These are phyloP conservation scores for Neoniphon sammara DNA, from an alignment of 2,797 vertebrate species.

Conservation along the genomic window DNA sequence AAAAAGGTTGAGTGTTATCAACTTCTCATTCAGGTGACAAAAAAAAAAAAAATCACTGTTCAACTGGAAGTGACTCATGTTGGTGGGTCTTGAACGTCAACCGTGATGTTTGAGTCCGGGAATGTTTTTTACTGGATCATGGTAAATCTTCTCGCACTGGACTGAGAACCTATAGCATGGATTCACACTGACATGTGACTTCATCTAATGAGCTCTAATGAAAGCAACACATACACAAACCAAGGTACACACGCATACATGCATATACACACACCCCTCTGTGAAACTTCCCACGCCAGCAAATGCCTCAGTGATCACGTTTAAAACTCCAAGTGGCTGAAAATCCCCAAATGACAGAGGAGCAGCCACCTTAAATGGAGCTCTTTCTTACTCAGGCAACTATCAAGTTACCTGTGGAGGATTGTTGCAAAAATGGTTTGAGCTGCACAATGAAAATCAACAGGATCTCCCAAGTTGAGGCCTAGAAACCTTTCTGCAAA, in stretches of 20 bases:
- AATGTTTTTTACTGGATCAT: conserved; percentile 30
- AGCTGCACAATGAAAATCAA: not conserved
- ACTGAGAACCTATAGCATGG: conserved; percentile 8
- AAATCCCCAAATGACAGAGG: conserved; percentile 27
- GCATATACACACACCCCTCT: conserved; percentile 6
- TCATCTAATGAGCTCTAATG: not conserved
- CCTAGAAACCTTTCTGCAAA: not conserved
- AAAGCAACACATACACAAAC: not conserved
- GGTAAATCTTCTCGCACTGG: conserved; percentile 36
- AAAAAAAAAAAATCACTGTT: not conserved
- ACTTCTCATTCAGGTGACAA: conserved; percentile 54
- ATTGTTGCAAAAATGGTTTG: not conserved
- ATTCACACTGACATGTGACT: conserved; percentile 37
- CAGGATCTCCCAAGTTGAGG: not conserved
- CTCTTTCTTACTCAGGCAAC: not conserved
- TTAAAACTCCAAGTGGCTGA: conserved; percentile 24
- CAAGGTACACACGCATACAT: not conserved
- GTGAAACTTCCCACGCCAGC: conserved; percentile 22
- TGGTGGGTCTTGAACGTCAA: not conserved
- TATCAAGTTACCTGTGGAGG: conserved; percentile 28
- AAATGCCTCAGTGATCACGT: conserved; percentile 14
- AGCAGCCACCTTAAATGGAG: not conserved
- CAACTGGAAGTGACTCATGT: not conserved
- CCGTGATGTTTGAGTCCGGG: conserved; percentile 24
- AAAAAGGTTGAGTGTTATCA: conserved; percentile 41